These are phyloP conservation scores for Odobenus rosmarus DNA, from an alignment of 2,113 vertebrate genomes.

Conservation along the genomic window DNA sequence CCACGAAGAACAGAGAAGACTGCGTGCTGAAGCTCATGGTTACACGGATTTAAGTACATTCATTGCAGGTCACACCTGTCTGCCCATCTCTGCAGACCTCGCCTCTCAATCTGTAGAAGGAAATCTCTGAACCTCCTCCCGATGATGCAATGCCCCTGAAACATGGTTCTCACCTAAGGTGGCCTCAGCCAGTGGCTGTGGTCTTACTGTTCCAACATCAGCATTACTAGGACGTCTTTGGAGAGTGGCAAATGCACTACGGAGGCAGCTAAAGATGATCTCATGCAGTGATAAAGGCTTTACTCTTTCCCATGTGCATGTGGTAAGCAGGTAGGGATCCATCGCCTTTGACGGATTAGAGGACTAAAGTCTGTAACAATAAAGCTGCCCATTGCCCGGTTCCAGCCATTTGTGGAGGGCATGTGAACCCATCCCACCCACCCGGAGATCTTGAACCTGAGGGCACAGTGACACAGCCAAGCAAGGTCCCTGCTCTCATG, in stretches of 20 bases:
- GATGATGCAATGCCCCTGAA: no score
- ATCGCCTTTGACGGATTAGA: fast-evolving
- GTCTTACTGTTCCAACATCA: no score
- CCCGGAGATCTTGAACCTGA: fast-evolving
- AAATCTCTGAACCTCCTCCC: fast-evolving
- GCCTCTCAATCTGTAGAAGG: background rate
- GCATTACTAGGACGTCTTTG: fast-evolving
- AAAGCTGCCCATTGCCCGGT: fast-evolving
- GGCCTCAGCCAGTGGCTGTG: background rate
- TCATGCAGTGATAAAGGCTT: background rate
- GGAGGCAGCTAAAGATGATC: fast-evolving
- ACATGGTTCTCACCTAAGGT: fast-evolving
- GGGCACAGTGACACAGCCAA: fast-evolving
- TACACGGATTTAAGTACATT: background rate
- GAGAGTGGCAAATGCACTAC: background rate
- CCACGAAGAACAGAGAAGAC: background rate
- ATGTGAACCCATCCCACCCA: fast-evolving
- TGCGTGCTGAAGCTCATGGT: background rate
- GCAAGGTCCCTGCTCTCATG: background rate
- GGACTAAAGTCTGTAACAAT: fast-evolving
- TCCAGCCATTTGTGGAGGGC: fast-evolving
- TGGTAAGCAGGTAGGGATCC: background rate
- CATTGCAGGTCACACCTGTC: background rate
- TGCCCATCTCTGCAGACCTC: background rate
- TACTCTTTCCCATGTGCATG: fast-evolving